Conservation (phyloP, 2,113 vertebrate species). For the Bagarius yarrelli region DNA sequence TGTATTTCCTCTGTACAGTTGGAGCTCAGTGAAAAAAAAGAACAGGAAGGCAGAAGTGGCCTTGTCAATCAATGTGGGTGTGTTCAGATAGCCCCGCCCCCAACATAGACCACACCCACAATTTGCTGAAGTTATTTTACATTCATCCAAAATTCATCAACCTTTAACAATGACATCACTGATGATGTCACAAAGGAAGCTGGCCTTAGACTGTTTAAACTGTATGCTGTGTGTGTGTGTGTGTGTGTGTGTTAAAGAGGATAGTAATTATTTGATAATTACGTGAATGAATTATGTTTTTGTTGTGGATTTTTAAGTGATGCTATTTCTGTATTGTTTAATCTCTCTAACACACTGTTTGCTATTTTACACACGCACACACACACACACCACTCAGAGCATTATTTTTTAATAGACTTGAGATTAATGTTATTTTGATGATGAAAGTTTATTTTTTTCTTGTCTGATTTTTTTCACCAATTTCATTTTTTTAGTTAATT, state of each 20-base stretch:
- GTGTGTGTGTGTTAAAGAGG: background rate
- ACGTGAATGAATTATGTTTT: background rate
- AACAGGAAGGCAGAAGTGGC: constrained; percentile 73
- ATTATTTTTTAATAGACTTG: background rate
- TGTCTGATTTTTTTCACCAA: constrained; percentile 7
- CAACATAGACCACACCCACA: background rate
- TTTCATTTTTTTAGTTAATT: background rate
- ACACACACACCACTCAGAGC: background rate
- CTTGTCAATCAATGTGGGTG: constrained; percentile 74
- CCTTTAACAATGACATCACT: constrained; percentile 1
- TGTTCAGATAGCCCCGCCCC: constrained; percentile 65
- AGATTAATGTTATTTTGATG: background rate
- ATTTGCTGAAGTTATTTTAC: background rate
- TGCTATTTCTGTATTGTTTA: background rate
- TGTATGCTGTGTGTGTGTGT: background rate
- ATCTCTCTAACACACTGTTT: background rate
- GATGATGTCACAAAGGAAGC: background rate
- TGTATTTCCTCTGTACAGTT: constrained; percentile 40
- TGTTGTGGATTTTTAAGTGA: background rate
- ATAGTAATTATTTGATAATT: background rate
- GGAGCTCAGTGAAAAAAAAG: constrained; percentile 55
- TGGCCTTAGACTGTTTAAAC: background rate
- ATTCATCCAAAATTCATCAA: background rate
- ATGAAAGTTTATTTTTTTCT: background rate
- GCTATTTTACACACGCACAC: background rate